Evolutionary conservation across 2,797 vertebrate species (phyloP), one percentile per base, ranked within the genome.

Genomic region (Poeciliopsis infans): DNA sequence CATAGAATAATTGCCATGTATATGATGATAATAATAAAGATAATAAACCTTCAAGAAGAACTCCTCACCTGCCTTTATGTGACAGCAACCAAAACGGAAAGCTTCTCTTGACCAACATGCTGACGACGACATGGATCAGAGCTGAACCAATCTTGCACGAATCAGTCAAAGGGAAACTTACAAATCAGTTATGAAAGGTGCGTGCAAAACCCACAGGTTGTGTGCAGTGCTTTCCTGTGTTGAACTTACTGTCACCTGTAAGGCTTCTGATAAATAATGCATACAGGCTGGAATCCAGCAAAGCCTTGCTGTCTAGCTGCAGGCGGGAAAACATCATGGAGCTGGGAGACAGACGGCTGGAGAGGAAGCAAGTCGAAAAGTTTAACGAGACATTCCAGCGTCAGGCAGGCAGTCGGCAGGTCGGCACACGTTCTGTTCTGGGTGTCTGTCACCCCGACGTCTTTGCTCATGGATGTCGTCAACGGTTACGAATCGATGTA

Each of bases 361-460:
- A 47, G 76, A 72, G 33, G 75, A 80, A 73, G 73, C 41, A 77
- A 83, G 31, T 77, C 41, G 73, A 78, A 84, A 43, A 33, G 41
- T 76, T 79, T 78, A 79, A 31, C 45, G 59, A 84, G 68, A 87
- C 88, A 92, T 89, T 89, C 87, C 82, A 89, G 66, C 7, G 4
- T 78, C 78, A 75, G 85, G 53, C 78, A 72, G 85, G 53, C 55
- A 72, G 69, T 75, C 45, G 25, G 89, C 91, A 88, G 83, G 88
- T 86, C 82, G 46, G 83, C 88, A 91, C 87, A 83, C 81, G 90
- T 90, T 79, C 83, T 79, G 77, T 5, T 33, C 31, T 36, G 69
- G 7, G 28, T 51, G 41, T 75, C 41, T 53, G 51, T 53, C 13
- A 6, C 46, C 28, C 7, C 20, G 20, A 23, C 7, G 1, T 31